These are phyloP conservation scores for Mactra quadrangularis DNA, from an alignment of 1,140 invertebrate species.

Conservation along the genomic window DNA sequence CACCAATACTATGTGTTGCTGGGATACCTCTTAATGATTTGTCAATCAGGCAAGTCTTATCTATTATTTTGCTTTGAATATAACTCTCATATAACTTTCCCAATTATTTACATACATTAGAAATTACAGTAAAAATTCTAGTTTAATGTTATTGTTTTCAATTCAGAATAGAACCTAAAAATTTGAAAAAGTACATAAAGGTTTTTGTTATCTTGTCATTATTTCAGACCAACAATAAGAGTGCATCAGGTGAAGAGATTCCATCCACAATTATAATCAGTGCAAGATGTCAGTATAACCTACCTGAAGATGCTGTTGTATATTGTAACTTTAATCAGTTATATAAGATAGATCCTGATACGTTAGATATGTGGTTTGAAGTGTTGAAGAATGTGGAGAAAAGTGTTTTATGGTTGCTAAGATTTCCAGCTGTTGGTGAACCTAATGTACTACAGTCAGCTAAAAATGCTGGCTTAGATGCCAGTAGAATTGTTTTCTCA, in stretches of 20 bases:
- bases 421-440: constrained; percentile 98
- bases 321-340: constrained; percentile 99
- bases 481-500: constrained; percentile 95
- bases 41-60: no score
- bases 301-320: constrained; percentile 98
- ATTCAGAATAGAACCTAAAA: no score
- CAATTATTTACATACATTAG: no score
- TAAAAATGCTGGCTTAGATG: constrained; percentile 90
- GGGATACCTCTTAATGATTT: no score
- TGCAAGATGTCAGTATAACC: constrained; percentile 96
- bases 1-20: no score
- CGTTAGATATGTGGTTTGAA: constrained; percentile 96
- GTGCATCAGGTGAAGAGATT: constrained; percentile 98
- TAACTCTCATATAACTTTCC: no score
- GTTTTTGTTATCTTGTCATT: no score
- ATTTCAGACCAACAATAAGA: constrained; percentile 94
- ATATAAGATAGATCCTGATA: constrained; percentile 98
- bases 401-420: constrained; percentile 96
- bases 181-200: no score
- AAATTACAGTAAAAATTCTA: no score
- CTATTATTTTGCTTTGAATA: no score
- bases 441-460: constrained; percentile 90
- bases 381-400: constrained; percentile 96
- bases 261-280: constrained; percentile 97
- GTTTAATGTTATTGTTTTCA: no score